A percentile compares a stretch with the other conserved stretches of the same genome.
Evolutionary conservation across 2,888 invertebrate genomes (phyloP).

Genomic region (Steromphala cineraria): DNA sequence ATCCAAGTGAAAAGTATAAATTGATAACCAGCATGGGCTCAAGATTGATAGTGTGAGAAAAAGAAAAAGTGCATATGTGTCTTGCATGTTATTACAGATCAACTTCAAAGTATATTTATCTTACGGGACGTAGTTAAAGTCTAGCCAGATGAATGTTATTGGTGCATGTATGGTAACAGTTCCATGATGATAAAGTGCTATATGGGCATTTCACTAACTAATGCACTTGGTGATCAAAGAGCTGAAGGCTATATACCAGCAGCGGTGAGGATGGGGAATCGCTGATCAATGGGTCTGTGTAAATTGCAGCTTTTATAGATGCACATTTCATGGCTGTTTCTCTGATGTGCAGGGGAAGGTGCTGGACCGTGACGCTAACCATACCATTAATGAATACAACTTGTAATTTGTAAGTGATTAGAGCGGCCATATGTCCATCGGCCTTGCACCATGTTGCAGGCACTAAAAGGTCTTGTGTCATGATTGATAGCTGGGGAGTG

Average conservation of each 20-base stretch:
- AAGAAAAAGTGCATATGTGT: no score
- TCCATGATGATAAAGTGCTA: background rate
- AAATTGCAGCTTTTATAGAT: background rate
- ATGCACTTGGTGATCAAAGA: background rate
- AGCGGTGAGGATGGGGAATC: background rate
- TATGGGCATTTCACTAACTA: background rate
- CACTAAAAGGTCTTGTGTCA: no score
- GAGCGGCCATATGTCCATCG: background rate
- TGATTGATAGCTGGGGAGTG: no score
- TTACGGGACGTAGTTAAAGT: background rate
- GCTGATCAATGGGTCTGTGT: background rate
- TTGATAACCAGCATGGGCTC: no score
- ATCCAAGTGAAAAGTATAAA: no score
- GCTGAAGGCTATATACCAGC: background rate
- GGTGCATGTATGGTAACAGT: background rate
- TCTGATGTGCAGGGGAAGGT: background rate
- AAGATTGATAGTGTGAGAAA: no score
- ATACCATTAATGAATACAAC: background rate
- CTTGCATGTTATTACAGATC: no score
- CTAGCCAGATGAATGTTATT: background rate
- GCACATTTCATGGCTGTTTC: background rate
- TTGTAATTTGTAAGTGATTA: background rate
- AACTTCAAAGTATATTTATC: no score
- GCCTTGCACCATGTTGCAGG: background rate
- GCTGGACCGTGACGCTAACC: background rate